These are phyloP conservation scores for Caenorhabditis imperialis DNA, from an alignment of 2,888 invertebrate species.

Conservation along the genomic window DNA sequence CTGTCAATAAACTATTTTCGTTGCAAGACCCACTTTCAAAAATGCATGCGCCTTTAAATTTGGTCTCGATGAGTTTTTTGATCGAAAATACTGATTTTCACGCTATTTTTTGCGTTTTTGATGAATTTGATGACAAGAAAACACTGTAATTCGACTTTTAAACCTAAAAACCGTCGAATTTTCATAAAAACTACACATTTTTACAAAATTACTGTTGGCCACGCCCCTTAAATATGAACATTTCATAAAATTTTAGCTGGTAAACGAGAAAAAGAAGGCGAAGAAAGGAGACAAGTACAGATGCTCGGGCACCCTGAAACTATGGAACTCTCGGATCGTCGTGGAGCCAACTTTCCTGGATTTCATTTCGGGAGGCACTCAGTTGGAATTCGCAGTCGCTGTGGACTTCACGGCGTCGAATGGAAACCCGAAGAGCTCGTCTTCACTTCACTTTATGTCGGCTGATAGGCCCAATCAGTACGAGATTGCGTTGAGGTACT, in stretches of 20 bases:
- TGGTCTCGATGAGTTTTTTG: no score
- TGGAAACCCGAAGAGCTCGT: conserved; percentile 78
- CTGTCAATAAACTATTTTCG: no score
- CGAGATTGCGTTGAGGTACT: conserved; percentile 78
- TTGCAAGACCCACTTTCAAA: no score
- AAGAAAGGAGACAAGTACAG: conserved; percentile 80
- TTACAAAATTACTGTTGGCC: no score
- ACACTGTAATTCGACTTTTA: no score
- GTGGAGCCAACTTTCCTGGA: conserved; percentile 81
- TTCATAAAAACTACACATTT: no score
- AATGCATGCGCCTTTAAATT: no score
- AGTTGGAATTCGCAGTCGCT: conserved; percentile 80
- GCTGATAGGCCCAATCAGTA: conserved; percentile 80
- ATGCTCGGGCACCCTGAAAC: conserved; percentile 79
- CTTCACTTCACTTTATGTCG: conserved; percentile 79
- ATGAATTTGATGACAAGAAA: not conserved
- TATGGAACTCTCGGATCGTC: conserved; percentile 76
- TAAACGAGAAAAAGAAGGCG: conserved; percentile 80
- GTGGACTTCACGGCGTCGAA: conserved; percentile 81
- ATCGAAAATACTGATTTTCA: no score
- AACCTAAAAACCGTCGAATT: no score
- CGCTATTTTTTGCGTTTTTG: not conserved
- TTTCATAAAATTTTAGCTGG: conserved; percentile 78
- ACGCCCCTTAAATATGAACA: no score
- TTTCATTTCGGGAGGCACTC: conserved; percentile 81